Evolutionary conservation across 2,797 vertebrate species (phyloP).

Genomic region (Acanthiza pusilla): DNA sequence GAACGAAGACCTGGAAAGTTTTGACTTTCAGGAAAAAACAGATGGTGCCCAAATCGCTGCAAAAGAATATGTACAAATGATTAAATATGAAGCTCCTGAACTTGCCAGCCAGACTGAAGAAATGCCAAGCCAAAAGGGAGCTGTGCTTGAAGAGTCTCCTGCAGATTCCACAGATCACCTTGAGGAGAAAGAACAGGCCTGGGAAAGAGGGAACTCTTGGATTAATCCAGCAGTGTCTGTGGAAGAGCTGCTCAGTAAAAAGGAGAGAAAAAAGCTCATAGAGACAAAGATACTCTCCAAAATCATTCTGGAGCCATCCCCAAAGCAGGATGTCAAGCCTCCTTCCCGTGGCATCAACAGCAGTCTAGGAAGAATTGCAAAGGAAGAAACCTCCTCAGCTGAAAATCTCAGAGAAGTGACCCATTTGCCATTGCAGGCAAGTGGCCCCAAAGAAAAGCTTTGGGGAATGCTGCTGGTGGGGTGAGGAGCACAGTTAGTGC

Average conservation of each 20-base stretch:
- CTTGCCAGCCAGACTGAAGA: background rate
- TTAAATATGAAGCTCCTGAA: background rate
- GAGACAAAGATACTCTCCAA: constrained; percentile 67
- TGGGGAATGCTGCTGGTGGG: background rate
- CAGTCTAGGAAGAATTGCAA: background rate
- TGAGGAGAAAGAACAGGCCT: background rate
- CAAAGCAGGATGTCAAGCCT: background rate
- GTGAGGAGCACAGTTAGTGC: background rate
- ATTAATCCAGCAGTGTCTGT: background rate
- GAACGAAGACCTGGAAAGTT: background rate
- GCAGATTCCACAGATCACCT: background rate
- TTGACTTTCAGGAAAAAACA: background rate
- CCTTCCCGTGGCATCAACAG: background rate
- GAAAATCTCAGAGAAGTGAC: background rate
- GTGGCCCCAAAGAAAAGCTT: background rate
- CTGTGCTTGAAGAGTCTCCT: background rate
- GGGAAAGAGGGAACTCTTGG: background rate
- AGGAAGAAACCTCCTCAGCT: background rate
- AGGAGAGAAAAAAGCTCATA: constrained; percentile 61
- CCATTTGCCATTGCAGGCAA: constrained; percentile 47
- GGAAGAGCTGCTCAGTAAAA: background rate
- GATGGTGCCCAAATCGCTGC: background rate
- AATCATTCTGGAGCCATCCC: background rate
- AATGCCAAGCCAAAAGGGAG: background rate
- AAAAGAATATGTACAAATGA: background rate